phyloP scores from a whole-genome alignment of 2,113 vertebrate species.

The Diglossa brunneiventris region DNA sequence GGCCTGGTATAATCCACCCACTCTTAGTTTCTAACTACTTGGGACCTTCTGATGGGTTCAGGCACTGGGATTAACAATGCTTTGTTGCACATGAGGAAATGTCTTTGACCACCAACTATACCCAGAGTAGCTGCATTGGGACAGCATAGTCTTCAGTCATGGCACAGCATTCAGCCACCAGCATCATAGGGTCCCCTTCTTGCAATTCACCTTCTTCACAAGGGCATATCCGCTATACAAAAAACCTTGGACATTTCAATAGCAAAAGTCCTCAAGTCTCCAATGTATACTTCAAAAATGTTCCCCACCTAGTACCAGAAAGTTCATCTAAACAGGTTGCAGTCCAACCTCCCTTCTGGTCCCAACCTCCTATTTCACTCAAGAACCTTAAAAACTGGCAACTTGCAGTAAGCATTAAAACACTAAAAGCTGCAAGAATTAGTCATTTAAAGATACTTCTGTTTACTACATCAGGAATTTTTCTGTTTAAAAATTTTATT shows the following conservation, averaged over 20 bases:
- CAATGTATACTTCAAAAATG: not conserved
- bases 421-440: not conserved
- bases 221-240: not conserved
- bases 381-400: not conserved
- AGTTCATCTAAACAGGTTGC: not conserved
- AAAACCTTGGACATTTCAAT: not conserved
- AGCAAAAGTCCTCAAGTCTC: not conserved
- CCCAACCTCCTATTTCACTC: not conserved
- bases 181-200: not conserved
- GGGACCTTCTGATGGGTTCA: not conserved
- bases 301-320: not conserved
- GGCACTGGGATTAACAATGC: not conserved
- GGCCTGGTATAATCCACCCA: not conserved
- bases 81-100: not conserved
- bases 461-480: not conserved
- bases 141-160: fast-evolving
- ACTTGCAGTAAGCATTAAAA: not conserved
- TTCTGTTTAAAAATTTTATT: not conserved
- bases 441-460: not conserved
- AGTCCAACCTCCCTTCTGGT: not conserved
- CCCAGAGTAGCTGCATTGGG: not conserved
- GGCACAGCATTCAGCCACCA: not conserved
- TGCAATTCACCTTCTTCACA: not conserved
- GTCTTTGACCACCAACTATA: not conserved
- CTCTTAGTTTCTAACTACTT: not conserved